phyloP scores from a whole-genome alignment of 2,113 vertebrate species.

The Narcine bancroftii region DNA sequence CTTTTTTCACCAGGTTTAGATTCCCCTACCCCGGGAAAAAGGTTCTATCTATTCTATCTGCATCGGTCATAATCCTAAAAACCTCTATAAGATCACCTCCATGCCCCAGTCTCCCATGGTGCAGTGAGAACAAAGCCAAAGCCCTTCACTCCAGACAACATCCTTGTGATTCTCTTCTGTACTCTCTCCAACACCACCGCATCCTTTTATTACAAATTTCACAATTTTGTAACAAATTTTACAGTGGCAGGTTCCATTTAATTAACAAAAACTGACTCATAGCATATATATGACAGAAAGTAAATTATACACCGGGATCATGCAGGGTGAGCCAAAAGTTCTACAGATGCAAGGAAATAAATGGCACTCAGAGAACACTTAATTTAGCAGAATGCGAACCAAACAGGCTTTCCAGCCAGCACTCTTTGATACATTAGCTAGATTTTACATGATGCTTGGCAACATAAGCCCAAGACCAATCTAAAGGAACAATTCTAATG shows the following conservation, averaged over 20 bases:
- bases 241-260: neutral
- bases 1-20: too few relatives aligned
- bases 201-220: neutral
- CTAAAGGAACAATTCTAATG: neutral
- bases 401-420: neutral
- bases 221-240: neutral
- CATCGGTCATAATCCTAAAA: too few relatives aligned
- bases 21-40: too few relatives aligned
- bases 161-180: too few relatives aligned
- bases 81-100: too few relatives aligned
- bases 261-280: conserved; percentile 27
- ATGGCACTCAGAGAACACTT: neutral
- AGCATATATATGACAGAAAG: conserved; percentile 12
- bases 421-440: neutral
- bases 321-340: neutral
- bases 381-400: conserved; percentile 13
- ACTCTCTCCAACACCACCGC: too few relatives aligned
- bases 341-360: neutral
- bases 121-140: too few relatives aligned
- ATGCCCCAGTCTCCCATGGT: too few relatives aligned
- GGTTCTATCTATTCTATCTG: too few relatives aligned
- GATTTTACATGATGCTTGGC: neutral
- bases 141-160: too few relatives aligned
- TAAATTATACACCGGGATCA: neutral
- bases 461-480: neutral